Percentiles rank a stretch among this genome's conserved stretches.
Evolutionary conservation across 2,113 vertebrate genomes (phyloP).

Genomic region (Kryptolebias marmoratus): DNA sequence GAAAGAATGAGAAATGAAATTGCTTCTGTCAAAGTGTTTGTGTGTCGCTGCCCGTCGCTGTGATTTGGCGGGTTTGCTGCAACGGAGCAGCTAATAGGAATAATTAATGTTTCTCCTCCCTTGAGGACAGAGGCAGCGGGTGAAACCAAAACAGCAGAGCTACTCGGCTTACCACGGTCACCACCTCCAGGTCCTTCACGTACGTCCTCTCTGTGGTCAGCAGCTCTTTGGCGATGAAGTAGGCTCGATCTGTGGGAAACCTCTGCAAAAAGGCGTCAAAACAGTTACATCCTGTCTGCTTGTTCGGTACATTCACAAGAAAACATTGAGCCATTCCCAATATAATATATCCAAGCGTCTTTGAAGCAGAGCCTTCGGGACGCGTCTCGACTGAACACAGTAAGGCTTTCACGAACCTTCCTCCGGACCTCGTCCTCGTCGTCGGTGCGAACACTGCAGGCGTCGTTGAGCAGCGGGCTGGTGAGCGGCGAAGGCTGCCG

Average conservation of each 20-base stretch:
- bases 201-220: conserved; percentile 93
- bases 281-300: neutral
- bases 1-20: conserved; percentile 54
- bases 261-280: conserved; percentile 79
- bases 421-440: conserved; percentile 94
- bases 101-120: conserved; percentile 66
- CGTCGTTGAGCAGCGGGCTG: conserved; percentile 92
- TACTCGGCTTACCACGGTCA: conserved; percentile 86
- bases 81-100: conserved; percentile 55
- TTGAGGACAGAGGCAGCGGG: conserved; percentile 23
- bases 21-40: conserved; percentile 56
- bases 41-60: conserved; percentile 46
- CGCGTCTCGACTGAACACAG: too few species aligned
- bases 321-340: too few species aligned
- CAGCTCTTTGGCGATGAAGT: conserved; percentile 95
- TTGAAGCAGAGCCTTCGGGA: neutral
- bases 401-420: conserved; percentile 83
- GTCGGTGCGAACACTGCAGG: conserved; percentile 86
- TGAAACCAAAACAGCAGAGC: conserved; percentile 40
- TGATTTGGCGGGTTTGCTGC: conserved; percentile 44
- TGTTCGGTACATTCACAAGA: too few species aligned
- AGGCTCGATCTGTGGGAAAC: conserved; percentile 91
- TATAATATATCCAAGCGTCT: neutral
- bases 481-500: conserved; percentile 91
- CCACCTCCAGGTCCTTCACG: conserved; percentile 96